phyloP scores from a whole-genome alignment of 1,140 invertebrate genomes.

The Helicorthomorpha holstii region DNA sequence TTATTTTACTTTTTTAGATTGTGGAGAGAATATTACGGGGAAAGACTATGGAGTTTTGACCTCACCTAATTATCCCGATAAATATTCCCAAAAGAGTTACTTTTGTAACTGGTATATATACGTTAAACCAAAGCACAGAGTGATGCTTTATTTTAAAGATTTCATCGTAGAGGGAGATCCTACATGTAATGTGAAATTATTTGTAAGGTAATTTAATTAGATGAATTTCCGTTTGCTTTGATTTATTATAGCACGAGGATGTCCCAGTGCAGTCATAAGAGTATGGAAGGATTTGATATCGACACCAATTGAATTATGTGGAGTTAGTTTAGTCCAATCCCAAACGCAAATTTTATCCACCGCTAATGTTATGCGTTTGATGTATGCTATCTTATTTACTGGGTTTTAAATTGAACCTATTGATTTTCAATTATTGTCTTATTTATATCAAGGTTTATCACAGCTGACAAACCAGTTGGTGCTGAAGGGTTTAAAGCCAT shows the following conservation, averaged over 20 bases:
- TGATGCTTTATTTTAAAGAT: conserved; percentile 69
- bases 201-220: conserved; percentile 12
- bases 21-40: conserved; percentile 73
- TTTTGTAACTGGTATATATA: conserved; percentile 79
- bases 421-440: conserved; percentile 10
- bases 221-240: not conserved
- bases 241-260: conserved; percentile 50
- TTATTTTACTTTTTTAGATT: conserved; percentile 36
- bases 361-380: conserved; percentile 59
- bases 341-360: conserved; percentile 64
- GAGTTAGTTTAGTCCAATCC: conserved; percentile 50
- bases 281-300: conserved; percentile 60
- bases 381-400: conserved; percentile 31
- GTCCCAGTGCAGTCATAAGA: conserved; percentile 70
- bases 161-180: conserved; percentile 81
- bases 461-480: conserved; percentile 64
- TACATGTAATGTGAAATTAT: conserved; percentile 33
- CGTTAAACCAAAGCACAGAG: conserved; percentile 55
- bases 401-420: not conserved
- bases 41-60: conserved; percentile 66
- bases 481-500: conserved; percentile 65
- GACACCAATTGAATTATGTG: conserved; percentile 72
- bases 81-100: conserved; percentile 58
- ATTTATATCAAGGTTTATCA: conserved; percentile 48
- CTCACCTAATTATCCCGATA: conserved; percentile 68